Percentiles rank a stretch among this genome's conserved stretches.
Conservation (phyloP, 2,797 vertebrate genomes). For the Rhinichthys osculus region DNA sequence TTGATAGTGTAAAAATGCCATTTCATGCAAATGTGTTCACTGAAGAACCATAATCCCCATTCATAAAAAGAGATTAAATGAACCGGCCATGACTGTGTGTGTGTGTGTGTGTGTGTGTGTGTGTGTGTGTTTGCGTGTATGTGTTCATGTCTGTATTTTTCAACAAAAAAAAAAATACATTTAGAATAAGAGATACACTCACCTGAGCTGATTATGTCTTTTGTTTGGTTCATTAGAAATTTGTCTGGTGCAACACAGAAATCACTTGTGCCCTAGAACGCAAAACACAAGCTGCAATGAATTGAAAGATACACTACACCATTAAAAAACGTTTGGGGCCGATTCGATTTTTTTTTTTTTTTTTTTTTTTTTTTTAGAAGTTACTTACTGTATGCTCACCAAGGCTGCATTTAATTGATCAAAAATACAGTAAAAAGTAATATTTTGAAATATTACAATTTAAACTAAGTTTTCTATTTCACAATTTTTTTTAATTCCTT, state of each 20-base stretch:
- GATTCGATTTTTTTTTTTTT: not conserved
- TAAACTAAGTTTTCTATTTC: too few relatives aligned
- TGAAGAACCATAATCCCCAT: slow-evolving; percentile 19
- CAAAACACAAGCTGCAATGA: slow-evolving; percentile 14
- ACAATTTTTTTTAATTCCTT: too few relatives aligned
- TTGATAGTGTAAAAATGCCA: slow-evolving; percentile 28
- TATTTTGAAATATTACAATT: not conserved
- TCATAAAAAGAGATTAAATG: slow-evolving; percentile 1
- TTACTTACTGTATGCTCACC: too few relatives aligned
- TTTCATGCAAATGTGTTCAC: slow-evolving; percentile 32
- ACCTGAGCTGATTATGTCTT: slow-evolving; percentile 83
- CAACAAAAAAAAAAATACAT: not conserved
- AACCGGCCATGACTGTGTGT: not conserved
- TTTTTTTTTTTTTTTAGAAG: not conserved
- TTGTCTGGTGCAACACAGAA: slow-evolving; percentile 92
- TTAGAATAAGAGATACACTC: slow-evolving; percentile 44
- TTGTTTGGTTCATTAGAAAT: slow-evolving; percentile 89
- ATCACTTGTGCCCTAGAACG: slow-evolving; percentile 89
- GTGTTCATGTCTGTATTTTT: not conserved
- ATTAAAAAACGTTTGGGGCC: not conserved
- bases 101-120: not conserved
- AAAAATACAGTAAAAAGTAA: not conserved
- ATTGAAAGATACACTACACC: not conserved
- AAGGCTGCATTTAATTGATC: not conserved
- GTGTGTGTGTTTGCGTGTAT: not conserved